Evolutionary conservation across 2,797 vertebrate species (phyloP).

Genomic region (Myiothlypis coronata): DNA sequence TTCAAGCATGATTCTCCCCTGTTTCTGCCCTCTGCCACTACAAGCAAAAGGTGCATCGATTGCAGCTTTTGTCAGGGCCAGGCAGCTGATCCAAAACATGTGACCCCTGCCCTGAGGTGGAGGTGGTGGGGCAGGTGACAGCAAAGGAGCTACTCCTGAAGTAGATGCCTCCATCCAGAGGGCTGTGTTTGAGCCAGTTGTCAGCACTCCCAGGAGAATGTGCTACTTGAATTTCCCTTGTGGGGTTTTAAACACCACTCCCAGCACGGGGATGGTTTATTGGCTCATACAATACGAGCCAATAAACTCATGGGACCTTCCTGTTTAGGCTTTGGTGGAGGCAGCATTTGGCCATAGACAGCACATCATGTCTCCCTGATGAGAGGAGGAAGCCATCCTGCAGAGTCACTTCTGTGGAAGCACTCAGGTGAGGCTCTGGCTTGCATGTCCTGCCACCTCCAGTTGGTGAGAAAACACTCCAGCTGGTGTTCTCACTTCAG

Average conservation of each 20-base stretch:
- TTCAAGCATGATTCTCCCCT: background rate
- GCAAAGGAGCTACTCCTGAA: background rate
- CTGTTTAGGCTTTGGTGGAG: background rate
- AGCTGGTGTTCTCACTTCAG: background rate
- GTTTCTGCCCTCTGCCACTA: background rate
- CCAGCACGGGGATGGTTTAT: background rate
- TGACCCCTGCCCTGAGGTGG: background rate
- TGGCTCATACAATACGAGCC: background rate
- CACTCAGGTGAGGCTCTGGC: background rate
- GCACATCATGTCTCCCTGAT: background rate
- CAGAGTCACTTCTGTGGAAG: background rate
- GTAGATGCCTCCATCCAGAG: background rate
- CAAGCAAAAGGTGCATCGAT: background rate
- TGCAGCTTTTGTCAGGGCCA: background rate
- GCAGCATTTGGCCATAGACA: background rate
- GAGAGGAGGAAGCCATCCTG: background rate
- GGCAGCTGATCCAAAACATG: background rate
- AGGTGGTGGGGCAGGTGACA: background rate
- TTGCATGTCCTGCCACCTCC: background rate
- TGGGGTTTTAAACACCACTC: background rate
- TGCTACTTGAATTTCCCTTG: background rate
- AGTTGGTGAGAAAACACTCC: background rate
- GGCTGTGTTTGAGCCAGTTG: background rate
- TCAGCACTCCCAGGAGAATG: background rate
- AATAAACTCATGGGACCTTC: background rate